Evolutionary conservation across 2,113 vertebrate genomes (phyloP).

Genomic region (Calyptommatus sinebrachiatus): DNA sequence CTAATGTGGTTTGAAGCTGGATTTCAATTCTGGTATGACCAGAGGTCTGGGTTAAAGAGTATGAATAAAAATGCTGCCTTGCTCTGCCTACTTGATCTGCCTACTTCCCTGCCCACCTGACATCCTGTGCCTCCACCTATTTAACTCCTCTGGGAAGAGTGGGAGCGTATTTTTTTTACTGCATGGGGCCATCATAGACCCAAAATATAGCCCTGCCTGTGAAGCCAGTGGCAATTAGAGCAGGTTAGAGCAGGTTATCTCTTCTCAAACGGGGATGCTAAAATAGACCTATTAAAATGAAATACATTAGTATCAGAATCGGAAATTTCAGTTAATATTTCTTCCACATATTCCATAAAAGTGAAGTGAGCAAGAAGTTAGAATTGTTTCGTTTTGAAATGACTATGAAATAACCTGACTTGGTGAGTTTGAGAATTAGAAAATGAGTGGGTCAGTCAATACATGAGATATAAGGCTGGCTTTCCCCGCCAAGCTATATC

Average conservation of each 20-base stretch:
- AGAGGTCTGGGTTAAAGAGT: too few species aligned
- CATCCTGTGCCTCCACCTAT: too few species aligned
- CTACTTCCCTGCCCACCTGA: too few species aligned
- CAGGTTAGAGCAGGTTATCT: not conserved
- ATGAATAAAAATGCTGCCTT: too few species aligned
- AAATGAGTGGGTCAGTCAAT: not conserved
- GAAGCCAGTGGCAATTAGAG: not conserved
- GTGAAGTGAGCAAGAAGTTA: slow-evolving; percentile 5
- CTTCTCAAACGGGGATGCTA: fast-evolving
- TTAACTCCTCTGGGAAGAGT: too few species aligned
- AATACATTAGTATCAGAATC: not conserved
- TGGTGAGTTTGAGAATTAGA: slow-evolving; percentile 14
- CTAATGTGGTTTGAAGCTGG: too few species aligned
- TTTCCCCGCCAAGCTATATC: slow-evolving; percentile 1
- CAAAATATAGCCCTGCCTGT: too few species aligned
- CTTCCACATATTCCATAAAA: not conserved
- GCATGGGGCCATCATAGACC: too few species aligned
- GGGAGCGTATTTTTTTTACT: too few species aligned
- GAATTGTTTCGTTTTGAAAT: slow-evolving; percentile 20
- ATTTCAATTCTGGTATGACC: too few species aligned
- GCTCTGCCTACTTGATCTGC: too few species aligned
- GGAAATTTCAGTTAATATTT: slow-evolving; percentile 6
- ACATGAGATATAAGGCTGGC: not conserved
- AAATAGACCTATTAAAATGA: not conserved
- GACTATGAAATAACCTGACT: not conserved